These are phyloP conservation scores for Campopleginae sp. DNA, from an alignment of 2,888 invertebrate species.

Conservation along the genomic window DNA sequence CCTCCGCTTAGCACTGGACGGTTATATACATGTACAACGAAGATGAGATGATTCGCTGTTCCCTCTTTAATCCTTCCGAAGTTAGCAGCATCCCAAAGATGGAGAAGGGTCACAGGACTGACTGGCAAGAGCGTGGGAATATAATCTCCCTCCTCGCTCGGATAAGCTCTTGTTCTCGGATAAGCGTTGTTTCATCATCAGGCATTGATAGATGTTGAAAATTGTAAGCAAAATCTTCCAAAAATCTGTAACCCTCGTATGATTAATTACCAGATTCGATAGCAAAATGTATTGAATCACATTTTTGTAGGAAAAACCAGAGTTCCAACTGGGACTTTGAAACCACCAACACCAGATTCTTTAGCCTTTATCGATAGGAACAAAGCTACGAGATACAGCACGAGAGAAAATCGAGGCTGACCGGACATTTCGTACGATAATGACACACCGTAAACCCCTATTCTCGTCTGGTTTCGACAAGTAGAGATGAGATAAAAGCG, in stretches of 20 bases:
- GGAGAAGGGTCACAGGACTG: slow-evolving; percentile 32
- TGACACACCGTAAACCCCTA: slow-evolving; percentile 20
- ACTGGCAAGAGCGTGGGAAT: slow-evolving; percentile 37
- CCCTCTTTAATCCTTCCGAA: slow-evolving; percentile 51
- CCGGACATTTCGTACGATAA: slow-evolving; percentile 10
- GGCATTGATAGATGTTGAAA: slow-evolving; percentile 26
- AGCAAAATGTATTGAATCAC: not conserved
- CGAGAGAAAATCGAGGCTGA: not conserved
- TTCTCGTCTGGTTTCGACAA: not conserved
- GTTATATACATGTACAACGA: not conserved
- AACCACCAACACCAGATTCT: not conserved
- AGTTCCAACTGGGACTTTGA: not conserved
- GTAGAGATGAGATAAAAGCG: not conserved
- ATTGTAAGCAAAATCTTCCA: not conserved
- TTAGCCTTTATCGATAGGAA: not conserved
- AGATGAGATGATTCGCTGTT: slow-evolving; percentile 41
- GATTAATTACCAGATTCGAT: not conserved
- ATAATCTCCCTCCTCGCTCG: slow-evolving; percentile 56
- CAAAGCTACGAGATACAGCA: not conserved
- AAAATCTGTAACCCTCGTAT: no score
- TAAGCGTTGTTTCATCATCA: slow-evolving; percentile 47
- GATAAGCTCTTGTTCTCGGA: slow-evolving; percentile 52
- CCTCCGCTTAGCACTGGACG: not conserved
- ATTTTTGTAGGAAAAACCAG: not conserved
- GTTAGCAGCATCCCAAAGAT: slow-evolving; percentile 29